phyloP scores from a whole-genome alignment of 2,888 invertebrate genomes.

The Stenodera caucasica region DNA sequence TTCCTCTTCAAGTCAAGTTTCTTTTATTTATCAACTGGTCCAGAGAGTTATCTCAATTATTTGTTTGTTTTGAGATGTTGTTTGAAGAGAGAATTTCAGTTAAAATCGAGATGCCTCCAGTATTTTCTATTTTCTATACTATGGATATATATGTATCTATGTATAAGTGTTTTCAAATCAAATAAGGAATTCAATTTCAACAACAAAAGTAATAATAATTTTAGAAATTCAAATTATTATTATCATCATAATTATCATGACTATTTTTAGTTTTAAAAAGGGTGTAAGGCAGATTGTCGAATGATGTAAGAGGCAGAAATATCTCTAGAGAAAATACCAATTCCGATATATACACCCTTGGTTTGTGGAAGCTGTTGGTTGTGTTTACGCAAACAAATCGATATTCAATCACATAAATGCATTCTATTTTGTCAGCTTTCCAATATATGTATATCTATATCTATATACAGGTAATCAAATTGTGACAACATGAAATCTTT shows the following conservation, averaged over 20 bases:
- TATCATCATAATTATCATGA: too few species aligned
- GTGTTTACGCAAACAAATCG: slow-evolving; percentile 49
- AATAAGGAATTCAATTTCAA: background rate
- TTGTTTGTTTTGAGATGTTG: background rate
- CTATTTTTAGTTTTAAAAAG: background rate
- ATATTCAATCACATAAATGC: slow-evolving; percentile 52
- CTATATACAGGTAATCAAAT: slow-evolving; percentile 43
- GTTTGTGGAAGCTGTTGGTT: slow-evolving; percentile 26
- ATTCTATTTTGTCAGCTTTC: slow-evolving; percentile 43
- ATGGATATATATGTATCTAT: too few species aligned
- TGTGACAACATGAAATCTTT: slow-evolving; percentile 37
- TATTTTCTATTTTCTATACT: background rate
- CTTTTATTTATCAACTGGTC: slow-evolving; percentile 2
- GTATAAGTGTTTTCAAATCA: slow-evolving; percentile 4
- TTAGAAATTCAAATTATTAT: too few species aligned
- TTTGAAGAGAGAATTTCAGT: background rate
- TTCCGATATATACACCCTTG: background rate
- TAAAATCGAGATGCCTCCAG: slow-evolving; percentile 1
- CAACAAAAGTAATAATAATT: background rate
- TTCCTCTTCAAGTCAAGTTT: background rate
- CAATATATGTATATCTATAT: slow-evolving; percentile 17
- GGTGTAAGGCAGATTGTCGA: background rate
- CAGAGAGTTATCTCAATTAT: background rate
- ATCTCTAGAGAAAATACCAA: slow-evolving; percentile 1
- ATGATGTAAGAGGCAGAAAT: background rate